Percentiles rank a stretch among this genome's conserved stretches.
These are phyloP conservation scores for Seira ritae DNA, from an alignment of 2,888 invertebrate genomes.

Conservation along the genomic window DNA sequence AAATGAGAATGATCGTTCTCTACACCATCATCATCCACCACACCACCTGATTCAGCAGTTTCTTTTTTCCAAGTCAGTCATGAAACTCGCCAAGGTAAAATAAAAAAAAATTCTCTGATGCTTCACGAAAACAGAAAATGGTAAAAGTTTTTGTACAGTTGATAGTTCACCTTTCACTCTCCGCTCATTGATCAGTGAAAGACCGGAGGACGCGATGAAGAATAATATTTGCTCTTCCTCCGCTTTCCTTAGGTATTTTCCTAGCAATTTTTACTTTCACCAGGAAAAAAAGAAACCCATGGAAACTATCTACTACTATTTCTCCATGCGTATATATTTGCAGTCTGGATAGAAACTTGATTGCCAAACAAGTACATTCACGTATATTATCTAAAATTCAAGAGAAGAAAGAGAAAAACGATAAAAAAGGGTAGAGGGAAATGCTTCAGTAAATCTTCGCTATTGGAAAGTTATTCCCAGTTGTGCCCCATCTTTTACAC, in stretches of 20 bases:
- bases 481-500: conserved; percentile 2
- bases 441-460: conserved; percentile 56
- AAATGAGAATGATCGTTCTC: not conserved
- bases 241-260: not conserved
- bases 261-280: conserved; percentile 21
- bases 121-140: conserved; percentile 29
- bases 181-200: conserved; percentile 47
- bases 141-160: conserved; percentile 45
- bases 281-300: not conserved
- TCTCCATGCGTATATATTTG: not conserved
- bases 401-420: conserved; percentile 1
- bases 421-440: conserved; percentile 28
- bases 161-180: conserved; percentile 60
- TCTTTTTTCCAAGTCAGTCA: not conserved
- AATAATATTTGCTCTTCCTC: conserved; percentile 28
- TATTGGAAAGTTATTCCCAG: conserved; percentile 55
- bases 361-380: not conserved
- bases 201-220: conserved; percentile 13
- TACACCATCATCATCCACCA: not conserved
- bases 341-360: not conserved
- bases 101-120: conserved; percentile 32
- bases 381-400: not conserved
- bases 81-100: conserved; percentile 55
- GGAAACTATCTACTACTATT: conserved; percentile 20
- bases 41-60: conserved; percentile 12